Base-by-base conservation (phyloP, 2,113 vertebrate genomes). In the Patagioenas fasciata region DNA sequence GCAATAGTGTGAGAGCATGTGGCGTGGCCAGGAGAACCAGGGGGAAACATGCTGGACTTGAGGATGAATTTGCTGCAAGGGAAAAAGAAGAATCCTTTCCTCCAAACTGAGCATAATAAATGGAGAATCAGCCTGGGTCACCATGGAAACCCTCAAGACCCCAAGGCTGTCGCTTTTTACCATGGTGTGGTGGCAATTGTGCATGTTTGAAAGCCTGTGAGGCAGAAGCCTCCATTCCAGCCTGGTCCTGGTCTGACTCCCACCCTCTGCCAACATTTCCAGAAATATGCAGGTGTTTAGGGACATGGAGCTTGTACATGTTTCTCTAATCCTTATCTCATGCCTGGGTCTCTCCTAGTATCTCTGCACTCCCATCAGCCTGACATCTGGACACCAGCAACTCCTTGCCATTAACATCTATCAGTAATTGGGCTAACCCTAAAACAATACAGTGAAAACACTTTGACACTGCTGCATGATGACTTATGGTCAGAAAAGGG, bases 1-100 rank as follows among this genome's bases (percentile, higher is more conserved):
- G 40, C 11, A 56, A 28, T 0, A 2, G 17, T 38, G 47, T 1
- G 1, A 53, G 9, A 58, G 32, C 10, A n/a, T 17, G 9, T 48
- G 32, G 25, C 54, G 14, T 31, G 32, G 53, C 42, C 17, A 2
- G 5, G 32, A 54, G 36, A 74, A 64, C 14, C 23, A 32, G 13
- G n/a, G 65, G 64, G 40, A 71, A 51, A 80, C 0, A 2, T 69
- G 29, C 26, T 62, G n/a, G 32, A 8, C 44, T 70, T 48, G 15
- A 88, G 54, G 28, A 47, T 50, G 13, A 34, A 61, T 32, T 71
- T n/a, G 9, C 38, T 80, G 18, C 8, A 5, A 69, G 32, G 58
- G 10, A 70, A 65, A 53, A 67, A 54, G 54, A 61, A 61, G 19
- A 54, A 56, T 84, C 9, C 3, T 56, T 48, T 56, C 16, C 66